Conservation (phyloP, 2,888 invertebrate species). For the Liodrosophila aerea region DNA sequence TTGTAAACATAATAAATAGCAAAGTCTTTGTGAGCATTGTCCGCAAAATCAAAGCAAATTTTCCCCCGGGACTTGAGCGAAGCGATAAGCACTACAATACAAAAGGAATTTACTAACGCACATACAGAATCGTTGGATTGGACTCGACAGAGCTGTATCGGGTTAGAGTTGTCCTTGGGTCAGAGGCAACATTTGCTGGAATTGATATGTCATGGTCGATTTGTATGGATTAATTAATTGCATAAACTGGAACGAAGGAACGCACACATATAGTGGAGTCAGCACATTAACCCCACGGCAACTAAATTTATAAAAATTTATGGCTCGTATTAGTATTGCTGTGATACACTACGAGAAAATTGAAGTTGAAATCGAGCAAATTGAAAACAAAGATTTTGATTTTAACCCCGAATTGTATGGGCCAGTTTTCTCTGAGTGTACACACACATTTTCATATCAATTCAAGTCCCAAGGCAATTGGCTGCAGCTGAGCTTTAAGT, state of each 20-base stretch:
- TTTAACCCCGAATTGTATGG: too few relatives aligned
- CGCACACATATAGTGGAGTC: too few relatives aligned
- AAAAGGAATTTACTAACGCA: constrained; percentile 22
- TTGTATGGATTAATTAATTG: constrained; percentile 49
- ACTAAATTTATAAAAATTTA: background rate
- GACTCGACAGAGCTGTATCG: background rate
- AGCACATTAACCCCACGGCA: too few relatives aligned
- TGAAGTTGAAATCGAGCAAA: too few relatives aligned
- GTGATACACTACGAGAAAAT: too few relatives aligned
- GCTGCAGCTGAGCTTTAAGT: background rate
- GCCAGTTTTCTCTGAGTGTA: too few relatives aligned
- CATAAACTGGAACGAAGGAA: background rate
- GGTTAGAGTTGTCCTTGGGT: background rate
- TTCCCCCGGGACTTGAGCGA: constrained; percentile 6
- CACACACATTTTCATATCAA: background rate
- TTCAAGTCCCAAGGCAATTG: constrained; percentile 6
- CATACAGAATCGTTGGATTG: too few relatives aligned
- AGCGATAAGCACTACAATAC: background rate
- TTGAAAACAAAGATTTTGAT: too few relatives aligned
- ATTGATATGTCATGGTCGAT: constrained; percentile 43
- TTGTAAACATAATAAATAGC: constrained; percentile 69
- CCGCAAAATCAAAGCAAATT: constrained; percentile 55
- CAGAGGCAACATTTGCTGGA: constrained; percentile 13
- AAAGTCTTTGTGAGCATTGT: constrained; percentile 40
- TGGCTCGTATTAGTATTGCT: too few relatives aligned